phyloP scores from a whole-genome alignment of 2,113 vertebrate species.

The Tympanuchus pallidicinctus region DNA sequence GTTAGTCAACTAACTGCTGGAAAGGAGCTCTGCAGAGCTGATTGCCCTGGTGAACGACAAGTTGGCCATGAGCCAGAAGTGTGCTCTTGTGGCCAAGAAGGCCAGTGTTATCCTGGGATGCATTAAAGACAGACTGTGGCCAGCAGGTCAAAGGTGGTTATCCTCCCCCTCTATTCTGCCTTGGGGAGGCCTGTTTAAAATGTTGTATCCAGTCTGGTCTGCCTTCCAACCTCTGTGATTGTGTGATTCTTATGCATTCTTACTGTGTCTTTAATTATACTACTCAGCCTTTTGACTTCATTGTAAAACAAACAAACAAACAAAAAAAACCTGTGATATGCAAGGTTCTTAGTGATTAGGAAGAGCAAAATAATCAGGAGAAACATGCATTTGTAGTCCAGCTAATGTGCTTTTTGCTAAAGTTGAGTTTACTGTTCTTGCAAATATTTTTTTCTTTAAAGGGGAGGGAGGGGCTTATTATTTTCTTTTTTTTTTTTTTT shows the following conservation, averaged over 20 bases:
- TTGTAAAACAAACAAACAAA: background rate
- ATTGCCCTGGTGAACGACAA: too few relatives aligned
- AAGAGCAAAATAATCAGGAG: background rate
- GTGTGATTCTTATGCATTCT: background rate
- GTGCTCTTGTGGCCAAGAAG: too few relatives aligned
- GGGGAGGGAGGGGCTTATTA: background rate
- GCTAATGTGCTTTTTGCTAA: background rate
- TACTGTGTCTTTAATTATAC: background rate
- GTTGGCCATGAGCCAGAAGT: too few relatives aligned
- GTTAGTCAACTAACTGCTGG: too few relatives aligned
- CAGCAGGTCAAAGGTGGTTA: too few relatives aligned
- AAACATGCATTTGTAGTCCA: background rate
- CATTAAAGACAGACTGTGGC: too few relatives aligned
- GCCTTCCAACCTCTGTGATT: too few relatives aligned
- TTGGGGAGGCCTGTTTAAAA: too few relatives aligned
- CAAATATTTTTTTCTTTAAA: background rate
- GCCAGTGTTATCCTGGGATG: too few relatives aligned
- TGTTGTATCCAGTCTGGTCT: too few relatives aligned
- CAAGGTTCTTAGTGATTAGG: background rate
- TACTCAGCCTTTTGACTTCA: background rate
- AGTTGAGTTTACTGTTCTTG: background rate
- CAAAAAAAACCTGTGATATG: background rate
- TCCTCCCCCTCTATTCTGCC: too few relatives aligned
- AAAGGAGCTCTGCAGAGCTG: too few relatives aligned
- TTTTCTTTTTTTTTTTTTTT: background rate